Evolutionary conservation across 2,888 invertebrate species (phyloP).

Genomic region (Augochlorella aurata): DNA sequence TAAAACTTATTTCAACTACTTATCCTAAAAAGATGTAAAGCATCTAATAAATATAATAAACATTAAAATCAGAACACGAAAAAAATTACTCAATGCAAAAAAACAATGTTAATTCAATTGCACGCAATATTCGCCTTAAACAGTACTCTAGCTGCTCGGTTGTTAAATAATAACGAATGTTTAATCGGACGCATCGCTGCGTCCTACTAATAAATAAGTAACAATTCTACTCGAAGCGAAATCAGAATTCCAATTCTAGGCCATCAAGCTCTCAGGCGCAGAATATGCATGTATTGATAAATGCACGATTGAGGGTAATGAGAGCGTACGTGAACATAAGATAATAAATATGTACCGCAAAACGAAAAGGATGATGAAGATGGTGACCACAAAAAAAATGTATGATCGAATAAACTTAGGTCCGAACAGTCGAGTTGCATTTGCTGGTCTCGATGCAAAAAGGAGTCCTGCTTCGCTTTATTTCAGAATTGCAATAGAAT

Average conservation of each 20-base stretch:
- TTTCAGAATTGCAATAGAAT: constrained; percentile 21
- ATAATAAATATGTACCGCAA: constrained; percentile 28
- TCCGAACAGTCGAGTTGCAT: constrained; percentile 4
- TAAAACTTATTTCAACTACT: constrained; percentile 36
- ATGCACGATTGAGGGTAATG: constrained; percentile 59
- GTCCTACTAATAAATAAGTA: neutral
- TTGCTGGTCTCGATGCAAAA: constrained; percentile 1
- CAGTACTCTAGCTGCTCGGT: constrained; percentile 2
- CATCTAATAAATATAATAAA: constrained; percentile 15
- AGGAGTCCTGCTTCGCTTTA: constrained; percentile 7
- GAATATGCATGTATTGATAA: constrained; percentile 51
- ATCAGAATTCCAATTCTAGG: constrained; percentile 61
- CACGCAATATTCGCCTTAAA: constrained; percentile 15
- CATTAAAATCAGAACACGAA: no score
- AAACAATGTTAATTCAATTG: neutral
- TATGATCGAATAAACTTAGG: constrained; percentile 16
- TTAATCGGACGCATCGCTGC: neutral
- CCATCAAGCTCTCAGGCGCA: constrained; percentile 77
- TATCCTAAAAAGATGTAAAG: neutral
- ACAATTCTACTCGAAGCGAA: constrained; percentile 5
- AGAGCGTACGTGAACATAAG: constrained; percentile 56
- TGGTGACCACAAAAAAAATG: neutral
- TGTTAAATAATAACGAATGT: neutral
- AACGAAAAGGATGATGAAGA: constrained; percentile 21
- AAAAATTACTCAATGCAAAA: no score